Percentiles rank a stretch among this genome's conserved stretches.
Conservation (phyloP, 64 coral and sea anemone species). For the Orbicella faveolata region DNA sequence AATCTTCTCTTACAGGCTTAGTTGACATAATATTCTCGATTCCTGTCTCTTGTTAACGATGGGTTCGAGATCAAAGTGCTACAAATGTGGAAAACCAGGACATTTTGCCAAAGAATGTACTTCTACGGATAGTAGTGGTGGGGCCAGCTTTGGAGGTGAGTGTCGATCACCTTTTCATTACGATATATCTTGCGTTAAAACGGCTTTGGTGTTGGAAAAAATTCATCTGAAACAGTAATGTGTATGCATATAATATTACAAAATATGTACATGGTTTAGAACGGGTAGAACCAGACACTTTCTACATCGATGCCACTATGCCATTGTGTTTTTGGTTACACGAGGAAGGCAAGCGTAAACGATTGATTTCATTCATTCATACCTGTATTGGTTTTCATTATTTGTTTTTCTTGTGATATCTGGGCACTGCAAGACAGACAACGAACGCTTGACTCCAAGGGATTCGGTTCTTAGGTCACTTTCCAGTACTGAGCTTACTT, state of each 20-base stretch:
- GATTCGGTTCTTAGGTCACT: no score
- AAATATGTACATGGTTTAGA: no score
- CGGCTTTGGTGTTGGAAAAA: neutral
- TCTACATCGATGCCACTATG: no score
- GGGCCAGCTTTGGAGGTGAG: constrained; percentile 56
- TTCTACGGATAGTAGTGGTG: neutral
- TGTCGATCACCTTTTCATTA: neutral
- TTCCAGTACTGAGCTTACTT: no score
- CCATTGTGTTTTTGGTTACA: no score
- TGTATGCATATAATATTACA: neutral
- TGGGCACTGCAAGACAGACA: no score
- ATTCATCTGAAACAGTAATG: neutral
- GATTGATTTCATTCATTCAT: no score
- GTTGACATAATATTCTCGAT: neutral
- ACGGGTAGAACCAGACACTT: no score
- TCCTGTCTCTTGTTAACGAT: constrained; percentile 26
- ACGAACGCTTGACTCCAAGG: no score
- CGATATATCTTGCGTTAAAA: neutral
- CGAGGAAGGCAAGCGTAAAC: no score
- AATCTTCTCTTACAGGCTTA: neutral
- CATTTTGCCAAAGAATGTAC: constrained; percentile 59
- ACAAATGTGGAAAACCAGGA: constrained; percentile 38
- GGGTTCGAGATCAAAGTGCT: constrained; percentile 54
- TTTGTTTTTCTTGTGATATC: no score
- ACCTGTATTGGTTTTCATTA: no score